A percentile compares a stretch with the other conserved stretches of the same genome.
phyloP scores from a whole-genome alignment of 1,140 invertebrate species.

The Thereuonema tuberculata region DNA sequence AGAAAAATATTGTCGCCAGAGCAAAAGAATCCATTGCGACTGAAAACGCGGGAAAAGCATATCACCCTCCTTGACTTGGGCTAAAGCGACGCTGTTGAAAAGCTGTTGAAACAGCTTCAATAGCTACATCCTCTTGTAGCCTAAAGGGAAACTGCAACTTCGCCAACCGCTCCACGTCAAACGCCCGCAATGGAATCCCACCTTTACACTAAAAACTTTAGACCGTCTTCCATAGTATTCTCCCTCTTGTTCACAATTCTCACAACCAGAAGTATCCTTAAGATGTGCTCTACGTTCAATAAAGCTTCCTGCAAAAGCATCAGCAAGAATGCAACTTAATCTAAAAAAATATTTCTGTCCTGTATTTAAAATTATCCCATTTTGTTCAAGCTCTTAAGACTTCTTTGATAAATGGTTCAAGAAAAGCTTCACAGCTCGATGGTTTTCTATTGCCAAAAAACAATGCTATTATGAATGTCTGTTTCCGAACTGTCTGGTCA shows the following conservation, averaged over 20 bases:
- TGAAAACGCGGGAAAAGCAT: too few species aligned
- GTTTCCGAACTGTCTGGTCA: background rate
- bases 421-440: background rate
- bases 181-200: too few species aligned
- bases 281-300: background rate
- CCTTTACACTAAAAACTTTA: too few species aligned
- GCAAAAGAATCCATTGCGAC: too few species aligned
- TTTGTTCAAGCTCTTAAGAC: background rate
- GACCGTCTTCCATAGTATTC: slow-evolving; percentile 3
- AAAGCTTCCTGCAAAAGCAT: slow-evolving; percentile 3
- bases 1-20: too few species aligned
- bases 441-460: background rate
- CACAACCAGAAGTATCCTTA: slow-evolving; percentile 5
- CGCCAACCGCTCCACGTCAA: too few species aligned
- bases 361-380: background rate
- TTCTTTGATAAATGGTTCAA: background rate
- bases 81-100: too few species aligned
- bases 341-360: background rate
- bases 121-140: too few species aligned
- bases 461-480: background rate
- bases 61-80: too few species aligned
- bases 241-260: slow-evolving; percentile 10
- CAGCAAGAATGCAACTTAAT: slow-evolving; percentile 2
- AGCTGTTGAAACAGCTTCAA: too few species aligned
- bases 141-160: too few species aligned